Percentiles rank a stretch among this genome's conserved stretches.
These are phyloP conservation scores for Cynopterus brachyotis DNA, from an alignment of 2,113 vertebrate species.

Conservation along the genomic window DNA sequence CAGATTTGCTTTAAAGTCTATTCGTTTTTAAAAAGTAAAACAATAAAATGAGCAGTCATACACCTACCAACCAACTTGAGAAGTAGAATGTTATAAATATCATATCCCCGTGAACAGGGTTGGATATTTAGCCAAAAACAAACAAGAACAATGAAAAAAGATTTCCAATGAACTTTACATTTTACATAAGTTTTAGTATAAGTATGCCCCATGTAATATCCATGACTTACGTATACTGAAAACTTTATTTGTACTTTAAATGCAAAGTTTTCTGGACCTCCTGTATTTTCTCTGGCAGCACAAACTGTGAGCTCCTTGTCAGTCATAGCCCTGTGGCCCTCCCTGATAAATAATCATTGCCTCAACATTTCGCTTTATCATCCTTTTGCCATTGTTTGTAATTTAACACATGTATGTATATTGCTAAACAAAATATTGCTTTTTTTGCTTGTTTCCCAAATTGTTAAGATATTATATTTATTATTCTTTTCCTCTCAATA, in stretches of 20 bases:
- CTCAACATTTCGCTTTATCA: neutral
- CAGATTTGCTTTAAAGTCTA: neutral
- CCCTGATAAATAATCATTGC: neutral
- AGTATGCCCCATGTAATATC: neutral
- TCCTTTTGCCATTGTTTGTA: neutral
- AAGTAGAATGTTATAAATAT: neutral
- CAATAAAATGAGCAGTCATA: neutral
- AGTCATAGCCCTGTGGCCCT: fast-evolving
- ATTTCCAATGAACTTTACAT: neutral
- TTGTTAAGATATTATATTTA: neutral
- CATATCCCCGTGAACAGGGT: neutral
- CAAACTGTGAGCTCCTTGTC: neutral
- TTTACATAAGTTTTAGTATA: neutral
- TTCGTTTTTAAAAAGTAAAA: neutral
- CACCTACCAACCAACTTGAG: neutral
- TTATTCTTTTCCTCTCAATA: neutral
- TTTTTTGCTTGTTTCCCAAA: conserved; percentile 1
- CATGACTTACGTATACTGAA: neutral
- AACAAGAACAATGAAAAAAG: neutral
- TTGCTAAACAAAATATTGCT: neutral
- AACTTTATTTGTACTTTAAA: neutral
- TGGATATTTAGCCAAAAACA: neutral
- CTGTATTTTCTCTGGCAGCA: neutral
- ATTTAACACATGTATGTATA: neutral
- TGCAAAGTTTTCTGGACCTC: neutral